Conservation (phyloP, 2,113 vertebrate species). For the Butorides virescens region DNA sequence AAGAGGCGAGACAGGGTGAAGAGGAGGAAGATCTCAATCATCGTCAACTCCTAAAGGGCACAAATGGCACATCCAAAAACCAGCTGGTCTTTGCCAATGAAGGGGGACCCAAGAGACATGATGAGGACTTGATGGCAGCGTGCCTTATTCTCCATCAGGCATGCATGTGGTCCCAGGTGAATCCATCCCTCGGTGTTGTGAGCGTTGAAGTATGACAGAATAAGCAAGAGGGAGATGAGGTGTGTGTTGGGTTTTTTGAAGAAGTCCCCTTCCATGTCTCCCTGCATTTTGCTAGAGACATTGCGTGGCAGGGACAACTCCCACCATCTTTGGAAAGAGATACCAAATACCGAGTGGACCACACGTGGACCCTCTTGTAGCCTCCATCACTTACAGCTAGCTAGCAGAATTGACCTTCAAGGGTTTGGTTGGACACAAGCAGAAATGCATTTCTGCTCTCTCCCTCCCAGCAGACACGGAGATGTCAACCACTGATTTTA, state of each 20-base stretch:
- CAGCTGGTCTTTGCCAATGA: background rate
- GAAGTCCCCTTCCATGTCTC: background rate
- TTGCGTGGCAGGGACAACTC: background rate
- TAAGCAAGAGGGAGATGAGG: background rate
- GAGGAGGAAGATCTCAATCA: background rate
- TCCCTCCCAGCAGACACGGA: background rate
- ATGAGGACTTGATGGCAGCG: background rate
- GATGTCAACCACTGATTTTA: background rate
- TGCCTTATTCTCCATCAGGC: background rate
- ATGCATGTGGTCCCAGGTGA: accelerated
- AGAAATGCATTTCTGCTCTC: background rate
- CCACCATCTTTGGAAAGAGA: background rate
- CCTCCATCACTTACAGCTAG: no score
- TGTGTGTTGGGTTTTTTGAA: background rate
- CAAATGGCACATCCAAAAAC: background rate
- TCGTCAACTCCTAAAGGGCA: background rate
- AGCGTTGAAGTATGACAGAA: background rate
- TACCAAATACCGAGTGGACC: background rate
- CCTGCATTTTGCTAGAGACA: background rate
- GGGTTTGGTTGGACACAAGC: background rate
- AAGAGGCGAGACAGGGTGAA: background rate
- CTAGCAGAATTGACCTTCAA: background rate
- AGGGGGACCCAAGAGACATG: background rate
- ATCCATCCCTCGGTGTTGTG: background rate
- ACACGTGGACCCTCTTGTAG: background rate